A percentile compares a stretch with the other conserved stretches of the same genome.
Evolutionary conservation across 2,888 invertebrate species (phyloP).

Genomic region (Lasioglossum malachurum): DNA sequence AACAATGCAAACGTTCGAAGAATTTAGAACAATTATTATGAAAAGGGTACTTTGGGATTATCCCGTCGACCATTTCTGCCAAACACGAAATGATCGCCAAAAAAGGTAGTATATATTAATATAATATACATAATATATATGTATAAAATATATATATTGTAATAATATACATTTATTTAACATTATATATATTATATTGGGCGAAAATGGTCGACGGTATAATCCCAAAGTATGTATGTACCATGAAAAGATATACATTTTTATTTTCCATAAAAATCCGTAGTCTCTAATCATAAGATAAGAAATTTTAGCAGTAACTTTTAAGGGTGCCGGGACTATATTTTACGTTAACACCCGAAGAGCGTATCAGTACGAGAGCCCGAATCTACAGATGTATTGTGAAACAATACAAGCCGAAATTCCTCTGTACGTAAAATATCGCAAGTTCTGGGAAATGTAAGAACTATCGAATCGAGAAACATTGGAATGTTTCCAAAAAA

Average conservation of each 20-base stretch:
- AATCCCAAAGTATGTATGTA: no score
- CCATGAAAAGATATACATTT: background rate
- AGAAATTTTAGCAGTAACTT: background rate
- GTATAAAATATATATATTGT: no score
- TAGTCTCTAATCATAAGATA: background rate
- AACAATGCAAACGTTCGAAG: background rate
- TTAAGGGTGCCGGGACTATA: background rate
- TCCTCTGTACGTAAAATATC: slow-evolving; percentile 35
- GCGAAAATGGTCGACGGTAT: no score
- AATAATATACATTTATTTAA: no score
- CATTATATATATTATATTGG: no score
- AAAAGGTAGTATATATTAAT: no score
- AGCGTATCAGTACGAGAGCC: background rate
- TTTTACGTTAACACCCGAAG: background rate
- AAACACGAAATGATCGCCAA: no score
- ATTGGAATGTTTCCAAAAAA: slow-evolving; percentile 66
- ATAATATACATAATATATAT: no score
- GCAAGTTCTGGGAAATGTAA: slow-evolving; percentile 38
- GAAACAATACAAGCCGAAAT: slow-evolving; percentile 7
- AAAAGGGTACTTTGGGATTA: no score
- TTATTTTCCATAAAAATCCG: background rate
- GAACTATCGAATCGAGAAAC: slow-evolving; percentile 53
- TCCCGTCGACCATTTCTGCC: no score
- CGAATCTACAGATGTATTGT: background rate
- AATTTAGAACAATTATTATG: no score